Base-by-base conservation (phyloP, 2,888 invertebrate genomes). In the Drosophila kuntzei region DNA sequence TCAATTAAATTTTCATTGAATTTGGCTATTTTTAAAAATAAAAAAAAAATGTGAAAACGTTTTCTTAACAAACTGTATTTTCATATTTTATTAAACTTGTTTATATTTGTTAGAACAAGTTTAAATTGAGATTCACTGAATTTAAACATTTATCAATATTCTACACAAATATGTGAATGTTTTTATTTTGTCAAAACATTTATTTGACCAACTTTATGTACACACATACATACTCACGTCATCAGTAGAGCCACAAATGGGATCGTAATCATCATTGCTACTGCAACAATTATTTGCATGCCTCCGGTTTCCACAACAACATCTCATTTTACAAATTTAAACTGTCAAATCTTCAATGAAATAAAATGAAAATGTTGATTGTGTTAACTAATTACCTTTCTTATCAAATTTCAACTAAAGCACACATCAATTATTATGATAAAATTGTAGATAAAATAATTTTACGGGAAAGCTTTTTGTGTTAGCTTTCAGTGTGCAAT, bases 291-390 rank as follows among this genome's bases (percentile, higher is more conserved):
- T 49, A 20, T 14, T 6, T 11, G 12, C n/a, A 25, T 55, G 69
- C 18, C 70, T 80, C 11, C 75, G 57, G 46, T 75, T 81, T 44
- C 58, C 51, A 68, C 79, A 81, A 50, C 81, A 81, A 46, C 85
- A 79, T 27, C 58, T 62, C 66, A 80, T 81, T 65, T 34, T 65
- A 16, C 4, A 18, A 5, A 27, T 46, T 12, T 36, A 12, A 9
- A 32, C 7, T 12, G 14, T 2, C 14, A 11, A 47, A 29, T 43
- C 1, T 8, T 32, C 27, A 22, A 66, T 9, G 8, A 27, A 39
- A 57, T 29, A 34, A 50, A n/a, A 6, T 14, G 1, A 25, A 29
- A 16, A 4, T 55, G 16, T 18, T 16, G 12, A n/a, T 11, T 14
- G 14, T 3, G n/a, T 39, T 44, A 11, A 55, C 8, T 5, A 37